These are phyloP conservation scores for Auanema freiburgensis DNA, from an alignment of 2,888 invertebrate genomes.

Conservation along the genomic window DNA sequence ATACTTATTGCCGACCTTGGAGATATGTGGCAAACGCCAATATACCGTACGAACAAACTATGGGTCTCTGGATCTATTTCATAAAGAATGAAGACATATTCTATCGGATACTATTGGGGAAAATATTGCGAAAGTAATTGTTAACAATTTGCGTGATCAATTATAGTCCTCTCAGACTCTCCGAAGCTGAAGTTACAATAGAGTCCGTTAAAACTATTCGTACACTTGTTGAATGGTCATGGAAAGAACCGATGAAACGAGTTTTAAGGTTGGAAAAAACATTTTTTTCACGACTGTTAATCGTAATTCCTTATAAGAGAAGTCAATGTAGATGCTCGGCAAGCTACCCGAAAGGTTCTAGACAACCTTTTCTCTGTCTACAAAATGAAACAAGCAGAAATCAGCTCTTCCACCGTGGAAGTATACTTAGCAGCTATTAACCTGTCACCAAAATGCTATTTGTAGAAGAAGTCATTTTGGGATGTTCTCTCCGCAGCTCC, in stretches of 20 bases:
- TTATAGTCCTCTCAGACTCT: constrained; percentile 14
- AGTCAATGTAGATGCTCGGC: constrained; percentile 14
- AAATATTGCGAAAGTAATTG: constrained; percentile 37
- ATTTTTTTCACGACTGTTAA: too few relatives aligned
- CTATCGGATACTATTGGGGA: constrained; percentile 43
- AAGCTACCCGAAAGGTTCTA: constrained; percentile 10
- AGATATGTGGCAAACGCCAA: constrained; percentile 26
- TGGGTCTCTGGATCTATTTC: constrained; percentile 24
- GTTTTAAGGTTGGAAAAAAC: constrained; percentile 16
- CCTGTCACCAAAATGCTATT: not conserved
- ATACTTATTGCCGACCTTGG: constrained; percentile 41
- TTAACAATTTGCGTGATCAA: not conserved
- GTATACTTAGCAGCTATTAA: not conserved
- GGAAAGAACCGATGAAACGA: constrained; percentile 35
- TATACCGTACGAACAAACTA: constrained; percentile 12
- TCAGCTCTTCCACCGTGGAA: not conserved
- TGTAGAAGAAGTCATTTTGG: constrained; percentile 20
- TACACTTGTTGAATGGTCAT: constrained; percentile 31
- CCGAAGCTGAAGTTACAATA: constrained; percentile 27
- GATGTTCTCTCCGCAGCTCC: constrained; percentile 9
- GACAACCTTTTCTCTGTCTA: constrained; percentile 4
- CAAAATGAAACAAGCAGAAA: constrained; percentile 7
- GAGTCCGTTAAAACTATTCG: constrained; percentile 22
- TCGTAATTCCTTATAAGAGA: not conserved
- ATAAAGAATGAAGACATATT: constrained; percentile 32